A percentile compares a stretch with the other conserved stretches of the same genome.
phyloP scores from a whole-genome alignment of 2,888 invertebrate species.

The Dichetophora obliterata region DNA sequence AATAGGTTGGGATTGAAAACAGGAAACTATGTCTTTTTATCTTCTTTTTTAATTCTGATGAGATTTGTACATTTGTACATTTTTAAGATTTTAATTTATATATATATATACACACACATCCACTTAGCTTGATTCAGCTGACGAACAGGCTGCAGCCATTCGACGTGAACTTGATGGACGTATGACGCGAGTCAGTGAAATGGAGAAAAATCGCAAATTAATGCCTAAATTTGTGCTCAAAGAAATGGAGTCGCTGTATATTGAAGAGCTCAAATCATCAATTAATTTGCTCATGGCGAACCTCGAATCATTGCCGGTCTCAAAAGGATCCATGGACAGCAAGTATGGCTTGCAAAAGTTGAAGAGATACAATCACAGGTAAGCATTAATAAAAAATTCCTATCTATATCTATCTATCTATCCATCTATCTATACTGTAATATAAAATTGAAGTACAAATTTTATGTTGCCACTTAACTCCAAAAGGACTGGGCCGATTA shows the following conservation, averaged over 20 bases:
- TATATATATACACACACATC: too few species aligned
- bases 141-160: conserved; percentile 99
- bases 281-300: conserved; percentile 99
- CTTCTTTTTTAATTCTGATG: not conserved
- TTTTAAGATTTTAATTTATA: too few species aligned
- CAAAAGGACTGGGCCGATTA: too few species aligned
- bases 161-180: conserved; percentile 97
- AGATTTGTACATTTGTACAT: not conserved
- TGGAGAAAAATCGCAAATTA: conserved; percentile 96
- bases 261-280: conserved; percentile 97
- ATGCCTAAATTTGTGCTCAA: conserved; percentile 99
- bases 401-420: not conserved
- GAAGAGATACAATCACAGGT: conserved; percentile 99
- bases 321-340: conserved; percentile 97
- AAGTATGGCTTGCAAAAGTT: conserved; percentile 98
- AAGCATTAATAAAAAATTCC: conserved; percentile 53
- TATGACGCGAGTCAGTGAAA: conserved; percentile 96
- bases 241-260: conserved; percentile 99
- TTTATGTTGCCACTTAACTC: too few species aligned
- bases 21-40: too few species aligned
- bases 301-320: conserved; percentile 98
- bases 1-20: too few species aligned
- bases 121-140: conserved; percentile 95
- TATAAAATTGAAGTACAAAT: too few species aligned
- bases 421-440: too few species aligned